phyloP scores from a whole-genome alignment of 2,888 invertebrate genomes.

The Platynereis dumerilii region DNA sequence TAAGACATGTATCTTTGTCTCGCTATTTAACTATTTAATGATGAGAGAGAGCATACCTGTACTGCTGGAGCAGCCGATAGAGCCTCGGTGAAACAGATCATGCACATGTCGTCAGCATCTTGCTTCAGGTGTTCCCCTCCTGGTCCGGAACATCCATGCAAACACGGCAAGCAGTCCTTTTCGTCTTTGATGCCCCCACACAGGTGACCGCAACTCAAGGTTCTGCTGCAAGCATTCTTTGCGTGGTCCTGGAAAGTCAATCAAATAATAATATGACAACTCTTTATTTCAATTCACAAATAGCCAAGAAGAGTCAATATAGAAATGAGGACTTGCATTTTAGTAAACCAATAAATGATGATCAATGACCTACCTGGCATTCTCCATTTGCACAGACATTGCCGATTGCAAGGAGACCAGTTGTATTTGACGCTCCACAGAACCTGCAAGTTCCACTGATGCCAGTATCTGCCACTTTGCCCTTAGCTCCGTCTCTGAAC shows the following conservation, averaged over 20 bases:
- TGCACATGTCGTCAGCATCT: slow-evolving; percentile 99
- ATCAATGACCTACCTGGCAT: slow-evolving; percentile 73
- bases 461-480: background rate
- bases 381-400: slow-evolving; percentile 92
- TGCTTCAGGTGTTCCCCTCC: slow-evolving; percentile 73
- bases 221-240: slow-evolving; percentile 81
- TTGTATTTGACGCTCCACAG: slow-evolving; percentile 82
- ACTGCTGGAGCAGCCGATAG: slow-evolving; percentile 93
- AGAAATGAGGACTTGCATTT: too few species aligned
- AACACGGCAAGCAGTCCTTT: slow-evolving; percentile 82
- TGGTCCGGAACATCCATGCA: slow-evolving; percentile 76
- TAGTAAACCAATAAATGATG: too few species aligned
- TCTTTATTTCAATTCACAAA: too few species aligned
- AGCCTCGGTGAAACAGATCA: slow-evolving; percentile 98
- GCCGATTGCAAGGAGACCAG: slow-evolving; percentile 87
- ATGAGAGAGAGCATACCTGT: slow-evolving; percentile 69
- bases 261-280: too few species aligned
- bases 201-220: slow-evolving; percentile 85
- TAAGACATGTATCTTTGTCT: too few species aligned
- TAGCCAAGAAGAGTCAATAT: too few species aligned
- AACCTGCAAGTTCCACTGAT: slow-evolving; percentile 74
- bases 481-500: slow-evolving; percentile 76
- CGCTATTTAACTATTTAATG: too few species aligned
- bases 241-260: slow-evolving; percentile 76
- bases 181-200: slow-evolving; percentile 94